A percentile compares a stretch with the other conserved stretches of the same genome.
Conservation (phyloP, 2,113 vertebrate species). For the Dascyllus trimaculatus region DNA sequence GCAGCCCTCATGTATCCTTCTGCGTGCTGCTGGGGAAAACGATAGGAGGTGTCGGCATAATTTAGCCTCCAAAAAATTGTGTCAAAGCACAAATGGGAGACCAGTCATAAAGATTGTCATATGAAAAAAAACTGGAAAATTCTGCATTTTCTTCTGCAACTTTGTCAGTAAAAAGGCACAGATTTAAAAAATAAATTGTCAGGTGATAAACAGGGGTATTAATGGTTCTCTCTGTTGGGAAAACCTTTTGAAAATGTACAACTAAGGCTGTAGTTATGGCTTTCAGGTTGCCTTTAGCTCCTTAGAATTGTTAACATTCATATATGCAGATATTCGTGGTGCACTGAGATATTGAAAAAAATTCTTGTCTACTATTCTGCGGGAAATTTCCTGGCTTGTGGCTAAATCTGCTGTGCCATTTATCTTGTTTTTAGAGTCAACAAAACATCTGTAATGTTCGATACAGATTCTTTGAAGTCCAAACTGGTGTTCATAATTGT, state of each 20-base stretch:
- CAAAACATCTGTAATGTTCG: not conserved
- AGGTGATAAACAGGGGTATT: not conserved
- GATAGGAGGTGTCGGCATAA: conserved; percentile 24
- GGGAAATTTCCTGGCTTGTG: not conserved
- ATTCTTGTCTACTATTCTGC: not conserved
- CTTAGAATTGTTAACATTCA: too few relatives aligned
- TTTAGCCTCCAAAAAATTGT: conserved; percentile 25
- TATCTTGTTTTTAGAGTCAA: not conserved
- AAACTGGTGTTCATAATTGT: not conserved
- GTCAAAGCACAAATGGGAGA: conserved; percentile 32
- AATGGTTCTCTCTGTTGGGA: not conserved
- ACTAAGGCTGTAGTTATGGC: not conserved
- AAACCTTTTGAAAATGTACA: not conserved
- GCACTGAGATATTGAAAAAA: too few relatives aligned
- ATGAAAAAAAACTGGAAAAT: not conserved
- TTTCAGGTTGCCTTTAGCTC: not conserved
- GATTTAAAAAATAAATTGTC: too few relatives aligned
- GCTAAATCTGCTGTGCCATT: conserved; percentile 1
- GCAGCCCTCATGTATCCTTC: not conserved
- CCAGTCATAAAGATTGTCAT: conserved; percentile 23
- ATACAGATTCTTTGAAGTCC: not conserved
- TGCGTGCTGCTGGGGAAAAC: not conserved
- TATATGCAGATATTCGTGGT: too few relatives aligned
- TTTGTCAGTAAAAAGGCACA: too few relatives aligned
- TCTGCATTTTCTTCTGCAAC: too few relatives aligned